Evolutionary conservation across 1,140 invertebrate genomes (phyloP).

Genomic region (Heliconius congener): DNA sequence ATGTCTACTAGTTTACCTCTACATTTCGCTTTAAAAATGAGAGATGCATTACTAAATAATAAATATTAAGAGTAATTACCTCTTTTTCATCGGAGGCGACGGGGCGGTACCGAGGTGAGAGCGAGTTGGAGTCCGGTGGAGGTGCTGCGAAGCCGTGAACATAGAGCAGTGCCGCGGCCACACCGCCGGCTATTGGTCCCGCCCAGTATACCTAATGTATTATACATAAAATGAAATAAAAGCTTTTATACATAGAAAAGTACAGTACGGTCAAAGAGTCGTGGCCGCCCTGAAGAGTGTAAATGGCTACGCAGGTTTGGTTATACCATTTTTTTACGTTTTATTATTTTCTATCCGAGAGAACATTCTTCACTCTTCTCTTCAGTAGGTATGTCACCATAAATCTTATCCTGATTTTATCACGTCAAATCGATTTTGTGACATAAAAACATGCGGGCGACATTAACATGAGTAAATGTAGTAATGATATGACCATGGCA

Average conservation of each 20-base stretch:
- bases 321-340: too few species aligned
- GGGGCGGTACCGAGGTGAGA: slow-evolving; percentile 79
- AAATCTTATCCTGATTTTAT: not conserved
- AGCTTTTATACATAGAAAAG: not conserved
- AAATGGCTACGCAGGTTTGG: too few species aligned
- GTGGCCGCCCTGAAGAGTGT: too few species aligned
- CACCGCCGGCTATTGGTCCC: slow-evolving; percentile 90
- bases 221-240: not conserved
- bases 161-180: slow-evolving; percentile 89
- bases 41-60: too few species aligned
- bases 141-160: slow-evolving; percentile 86
- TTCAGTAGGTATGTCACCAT: not conserved
- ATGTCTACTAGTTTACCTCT: too few species aligned
- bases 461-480: not conserved
- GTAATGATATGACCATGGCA: not conserved
- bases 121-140: slow-evolving; percentile 57
- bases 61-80: slow-evolving; percentile 64
- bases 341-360: too few species aligned
- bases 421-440: not conserved
- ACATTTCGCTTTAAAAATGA: too few species aligned
- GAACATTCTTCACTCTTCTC: too few species aligned
- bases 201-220: slow-evolving; percentile 90
- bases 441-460: not conserved
- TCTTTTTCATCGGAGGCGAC: slow-evolving; percentile 86
- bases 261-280: not conserved